These are phyloP conservation scores for Trichomalopsis sarcophagae DNA, from an alignment of 1,140 invertebrate genomes.

Conservation along the genomic window DNA sequence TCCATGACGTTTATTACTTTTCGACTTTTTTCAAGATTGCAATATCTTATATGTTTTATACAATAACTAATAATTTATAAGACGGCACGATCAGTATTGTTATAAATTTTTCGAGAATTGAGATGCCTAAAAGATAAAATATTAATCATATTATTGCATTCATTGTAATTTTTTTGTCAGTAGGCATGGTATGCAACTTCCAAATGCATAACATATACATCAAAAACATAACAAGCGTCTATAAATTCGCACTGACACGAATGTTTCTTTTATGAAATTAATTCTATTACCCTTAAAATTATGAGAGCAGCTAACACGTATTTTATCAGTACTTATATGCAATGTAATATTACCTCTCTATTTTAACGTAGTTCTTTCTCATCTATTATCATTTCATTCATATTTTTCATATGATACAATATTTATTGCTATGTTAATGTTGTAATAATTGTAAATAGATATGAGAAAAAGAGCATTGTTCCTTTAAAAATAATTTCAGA, in stretches of 20 bases:
- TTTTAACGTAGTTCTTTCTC: not conserved
- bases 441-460: constrained; percentile 49
- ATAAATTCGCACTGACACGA: not conserved
- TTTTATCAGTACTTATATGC: constrained; percentile 31
- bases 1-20: constrained; percentile 39
- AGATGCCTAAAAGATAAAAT: not conserved
- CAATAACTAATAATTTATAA: constrained; percentile 33
- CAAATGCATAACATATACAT: not conserved
- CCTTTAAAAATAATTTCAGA: constrained; percentile 48
- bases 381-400: constrained; percentile 28
- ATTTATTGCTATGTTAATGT: constrained; percentile 50
- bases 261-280: constrained; percentile 21
- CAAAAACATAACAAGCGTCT: not conserved
- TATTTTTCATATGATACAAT: constrained; percentile 2
- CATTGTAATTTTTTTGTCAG: no score
- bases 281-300: not conserved
- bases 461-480: constrained; percentile 47
- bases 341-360: constrained; percentile 24
- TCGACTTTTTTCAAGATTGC: constrained; percentile 22
- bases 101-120: constrained; percentile 12
- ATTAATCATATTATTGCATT: not conserved
- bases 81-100: constrained; percentile 45
- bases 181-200: not conserved
- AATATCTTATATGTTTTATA: constrained; percentile 25
- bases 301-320: not conserved